Conservation (phyloP, 1,140 invertebrate genomes). For the Chironomus striatipennis region DNA sequence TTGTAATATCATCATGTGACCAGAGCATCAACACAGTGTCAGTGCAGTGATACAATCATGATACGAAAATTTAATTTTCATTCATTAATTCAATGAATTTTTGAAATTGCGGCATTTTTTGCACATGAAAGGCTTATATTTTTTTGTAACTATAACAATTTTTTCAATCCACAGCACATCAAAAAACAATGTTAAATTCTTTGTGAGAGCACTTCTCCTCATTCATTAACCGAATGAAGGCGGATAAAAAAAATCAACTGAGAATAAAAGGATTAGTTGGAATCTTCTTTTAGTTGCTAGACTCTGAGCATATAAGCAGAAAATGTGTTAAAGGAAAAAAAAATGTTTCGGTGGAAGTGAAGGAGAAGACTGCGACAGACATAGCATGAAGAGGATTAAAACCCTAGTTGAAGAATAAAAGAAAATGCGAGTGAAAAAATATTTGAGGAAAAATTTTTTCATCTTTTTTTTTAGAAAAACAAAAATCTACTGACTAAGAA, state of each 20-base stretch:
- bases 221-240: not conserved
- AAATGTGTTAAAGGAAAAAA: not conserved
- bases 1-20: conserved; percentile 1
- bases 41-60: not conserved
- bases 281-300: not conserved
- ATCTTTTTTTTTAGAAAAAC: not conserved
- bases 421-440: not conserved
- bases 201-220: not conserved
- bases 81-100: conserved; percentile 4
- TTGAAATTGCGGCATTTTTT: not conserved
- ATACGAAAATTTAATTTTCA: not conserved
- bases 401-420: not conserved
- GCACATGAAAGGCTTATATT: not conserved
- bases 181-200: not conserved
- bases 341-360: not conserved
- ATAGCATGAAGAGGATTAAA: not conserved
- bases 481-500: too few species aligned
- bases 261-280: not conserved
- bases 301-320: not conserved
- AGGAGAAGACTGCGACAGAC: not conserved
- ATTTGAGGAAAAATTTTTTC: not conserved
- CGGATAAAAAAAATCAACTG: conserved; percentile 4
- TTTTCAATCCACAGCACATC: conserved; percentile 1
- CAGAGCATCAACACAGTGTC: not conserved
- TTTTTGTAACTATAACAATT: not conserved